A percentile compares a stretch with the other conserved stretches of the same genome.
These are phyloP conservation scores for Drosophila eugracilis DNA, from an alignment of 1,140 invertebrate species.

Conservation along the genomic window DNA sequence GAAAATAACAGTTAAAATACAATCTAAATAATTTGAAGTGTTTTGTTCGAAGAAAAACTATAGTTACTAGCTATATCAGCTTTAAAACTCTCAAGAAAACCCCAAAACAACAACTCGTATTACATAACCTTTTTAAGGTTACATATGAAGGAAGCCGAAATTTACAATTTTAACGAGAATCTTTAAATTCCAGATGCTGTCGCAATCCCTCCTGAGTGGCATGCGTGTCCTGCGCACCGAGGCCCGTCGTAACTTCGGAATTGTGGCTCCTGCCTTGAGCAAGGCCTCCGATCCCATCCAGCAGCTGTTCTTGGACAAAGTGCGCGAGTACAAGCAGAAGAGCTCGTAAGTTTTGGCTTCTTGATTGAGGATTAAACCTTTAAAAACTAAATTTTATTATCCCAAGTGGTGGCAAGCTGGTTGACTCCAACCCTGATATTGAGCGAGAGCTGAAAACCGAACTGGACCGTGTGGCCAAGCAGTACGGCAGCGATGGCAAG, in stretches of 20 bases:
- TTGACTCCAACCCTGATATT: conserved; percentile 91
- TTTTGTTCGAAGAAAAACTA: too few relatives aligned
- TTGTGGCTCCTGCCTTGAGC: conserved; percentile 89
- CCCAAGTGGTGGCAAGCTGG: conserved; percentile 91
- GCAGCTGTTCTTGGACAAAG: conserved; percentile 96
- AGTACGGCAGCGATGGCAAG: conserved; percentile 90
- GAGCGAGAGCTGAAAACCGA: conserved; percentile 91
- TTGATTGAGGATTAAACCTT: too few relatives aligned
- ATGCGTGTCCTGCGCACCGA: conserved; percentile 74
- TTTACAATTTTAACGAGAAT: conserved; percentile 1
- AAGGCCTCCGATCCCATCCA: conserved; percentile 95
- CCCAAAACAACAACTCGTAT: conserved; percentile 16
- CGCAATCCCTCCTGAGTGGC: conserved; percentile 74
- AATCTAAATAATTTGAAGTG: neutral
- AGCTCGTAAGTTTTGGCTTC: conserved; percentile 59
- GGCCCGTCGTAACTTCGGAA: conserved; percentile 87
- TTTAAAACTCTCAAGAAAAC: neutral
- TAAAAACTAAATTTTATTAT: neutral
- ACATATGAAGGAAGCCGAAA: conserved; percentile 32
- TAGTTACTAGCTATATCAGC: neutral
- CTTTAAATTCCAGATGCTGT: conserved; percentile 78
- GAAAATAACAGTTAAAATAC: conserved; percentile 17
- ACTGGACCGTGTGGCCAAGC: conserved; percentile 91
- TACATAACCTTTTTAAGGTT: conserved; percentile 84
- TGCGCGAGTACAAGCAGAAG: conserved; percentile 92